Conservation (phyloP, 2,888 invertebrate genomes). For the Beris chalybata region DNA sequence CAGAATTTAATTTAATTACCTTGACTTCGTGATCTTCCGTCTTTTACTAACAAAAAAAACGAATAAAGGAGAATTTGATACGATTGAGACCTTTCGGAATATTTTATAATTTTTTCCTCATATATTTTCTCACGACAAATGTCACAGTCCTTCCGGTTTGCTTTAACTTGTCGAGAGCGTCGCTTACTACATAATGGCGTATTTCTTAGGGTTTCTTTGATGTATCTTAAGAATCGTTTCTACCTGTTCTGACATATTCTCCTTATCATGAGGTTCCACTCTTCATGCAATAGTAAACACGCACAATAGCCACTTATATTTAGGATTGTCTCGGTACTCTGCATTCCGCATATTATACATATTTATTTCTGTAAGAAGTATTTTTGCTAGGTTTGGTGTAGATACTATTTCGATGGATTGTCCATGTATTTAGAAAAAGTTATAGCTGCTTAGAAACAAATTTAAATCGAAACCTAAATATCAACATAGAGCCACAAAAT, state of each 20-base stretch:
- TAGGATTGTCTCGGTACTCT: too few relatives aligned
- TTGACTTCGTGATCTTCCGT: not conserved
- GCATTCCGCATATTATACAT: too few relatives aligned
- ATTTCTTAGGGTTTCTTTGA: conserved; percentile 5
- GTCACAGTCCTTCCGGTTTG: conserved; percentile 1
- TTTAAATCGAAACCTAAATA: too few relatives aligned
- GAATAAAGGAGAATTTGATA: conserved; percentile 16
- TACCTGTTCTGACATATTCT: not conserved
- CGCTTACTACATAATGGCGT: not conserved
- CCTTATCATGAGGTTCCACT: too few relatives aligned
- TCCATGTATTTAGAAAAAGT: too few relatives aligned
- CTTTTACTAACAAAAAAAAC: conserved; percentile 2
- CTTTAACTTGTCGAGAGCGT: not conserved
- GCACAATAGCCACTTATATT: too few relatives aligned
- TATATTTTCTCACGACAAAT: conserved; percentile 1
- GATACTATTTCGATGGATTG: too few relatives aligned
- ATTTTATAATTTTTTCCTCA: conserved; percentile 11
- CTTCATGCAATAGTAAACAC: too few relatives aligned
- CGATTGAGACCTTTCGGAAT: conserved; percentile 26
- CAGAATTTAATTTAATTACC: not conserved
- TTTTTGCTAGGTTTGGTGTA: too few relatives aligned
- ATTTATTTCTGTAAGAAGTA: too few relatives aligned
- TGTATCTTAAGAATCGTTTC: not conserved
- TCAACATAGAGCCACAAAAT: too few relatives aligned
- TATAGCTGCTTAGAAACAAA: too few relatives aligned